Evolutionary conservation across 2,888 invertebrate species (phyloP).

Genomic region (Brachypterus glaber): DNA sequence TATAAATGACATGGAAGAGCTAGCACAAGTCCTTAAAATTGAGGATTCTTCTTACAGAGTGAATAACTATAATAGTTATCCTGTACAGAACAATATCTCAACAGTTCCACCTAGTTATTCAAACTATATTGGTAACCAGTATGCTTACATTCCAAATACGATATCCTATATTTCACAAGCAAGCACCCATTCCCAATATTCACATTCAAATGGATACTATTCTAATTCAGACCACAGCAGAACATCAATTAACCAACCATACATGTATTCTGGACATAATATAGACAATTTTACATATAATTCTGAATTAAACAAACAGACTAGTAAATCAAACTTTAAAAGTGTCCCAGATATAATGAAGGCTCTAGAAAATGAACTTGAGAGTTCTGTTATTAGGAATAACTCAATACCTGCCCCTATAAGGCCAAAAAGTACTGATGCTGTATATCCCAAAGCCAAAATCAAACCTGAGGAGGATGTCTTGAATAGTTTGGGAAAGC

Average conservation of each 20-base stretch:
- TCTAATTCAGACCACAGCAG: background rate
- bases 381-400: slow-evolving; percentile 31
- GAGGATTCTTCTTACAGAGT: slow-evolving; percentile 20
- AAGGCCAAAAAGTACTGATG: slow-evolving; percentile 25
- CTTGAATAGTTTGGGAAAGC: slow-evolving; percentile 41
- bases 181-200: slow-evolving; percentile 19
- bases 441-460: slow-evolving; percentile 22
- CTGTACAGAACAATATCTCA: slow-evolving; percentile 9
- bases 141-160: slow-evolving; percentile 24
- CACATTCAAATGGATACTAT: slow-evolving; percentile 18
- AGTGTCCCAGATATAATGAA: slow-evolving; percentile 64
- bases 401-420: slow-evolving; percentile 14
- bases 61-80: slow-evolving; percentile 15
- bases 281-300: background rate
- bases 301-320: slow-evolving; percentile 9
- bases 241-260: background rate
- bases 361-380: slow-evolving; percentile 60
- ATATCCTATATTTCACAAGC: slow-evolving; percentile 14
- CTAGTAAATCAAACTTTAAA: slow-evolving; percentile 20
- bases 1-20: slow-evolving; percentile 83
- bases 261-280: background rate
- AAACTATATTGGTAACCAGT: slow-evolving; percentile 16
- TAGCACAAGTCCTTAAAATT: slow-evolving; percentile 65
- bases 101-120: slow-evolving; percentile 16
- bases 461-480: slow-evolving; percentile 34